A percentile compares a stretch with the other conserved stretches of the same genome.
phyloP scores from a whole-genome alignment of 2,113 vertebrate genomes.

The Pterocles gutturalis region DNA sequence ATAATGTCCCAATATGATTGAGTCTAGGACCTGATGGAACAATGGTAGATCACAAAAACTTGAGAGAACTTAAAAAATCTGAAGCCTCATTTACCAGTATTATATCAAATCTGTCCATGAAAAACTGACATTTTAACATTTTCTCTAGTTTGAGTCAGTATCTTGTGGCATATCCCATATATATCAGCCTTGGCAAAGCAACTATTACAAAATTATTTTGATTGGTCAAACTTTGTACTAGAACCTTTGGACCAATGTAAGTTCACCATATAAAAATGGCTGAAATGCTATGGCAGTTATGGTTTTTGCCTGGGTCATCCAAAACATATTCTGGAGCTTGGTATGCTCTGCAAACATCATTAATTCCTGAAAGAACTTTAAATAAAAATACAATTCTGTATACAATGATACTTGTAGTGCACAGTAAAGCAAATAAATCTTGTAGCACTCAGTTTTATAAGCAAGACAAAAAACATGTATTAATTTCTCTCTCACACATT shows the following conservation, averaged over 20 bases:
- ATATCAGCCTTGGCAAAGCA: neutral
- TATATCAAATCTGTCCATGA: neutral
- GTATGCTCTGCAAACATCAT: conserved; percentile 11
- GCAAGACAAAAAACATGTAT: conserved; percentile 11
- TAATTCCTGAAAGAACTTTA: conserved; percentile 20
- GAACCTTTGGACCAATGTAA: neutral
- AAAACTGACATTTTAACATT: neutral
- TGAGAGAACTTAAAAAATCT: neutral
- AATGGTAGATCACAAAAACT: neutral
- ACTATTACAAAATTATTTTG: neutral
- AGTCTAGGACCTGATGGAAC: neutral
- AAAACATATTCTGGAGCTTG: conserved; percentile 42
- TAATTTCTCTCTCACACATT: neutral
- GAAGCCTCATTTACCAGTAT: neutral
- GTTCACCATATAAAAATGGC: neutral
- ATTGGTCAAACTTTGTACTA: neutral
- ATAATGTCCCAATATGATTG: neutral
- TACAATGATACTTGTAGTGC: neutral
- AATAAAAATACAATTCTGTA: conserved; percentile 34
- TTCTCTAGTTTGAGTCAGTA: neutral
- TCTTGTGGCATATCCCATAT: neutral
- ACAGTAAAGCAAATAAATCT: conserved; percentile 57
- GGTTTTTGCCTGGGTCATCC: conserved; percentile 44
- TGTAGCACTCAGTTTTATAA: conserved; percentile 52
- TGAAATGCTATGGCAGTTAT: neutral